These are phyloP conservation scores for Diuraphis noxia DNA, from an alignment of 1,140 invertebrate species.

Conservation along the genomic window DNA sequence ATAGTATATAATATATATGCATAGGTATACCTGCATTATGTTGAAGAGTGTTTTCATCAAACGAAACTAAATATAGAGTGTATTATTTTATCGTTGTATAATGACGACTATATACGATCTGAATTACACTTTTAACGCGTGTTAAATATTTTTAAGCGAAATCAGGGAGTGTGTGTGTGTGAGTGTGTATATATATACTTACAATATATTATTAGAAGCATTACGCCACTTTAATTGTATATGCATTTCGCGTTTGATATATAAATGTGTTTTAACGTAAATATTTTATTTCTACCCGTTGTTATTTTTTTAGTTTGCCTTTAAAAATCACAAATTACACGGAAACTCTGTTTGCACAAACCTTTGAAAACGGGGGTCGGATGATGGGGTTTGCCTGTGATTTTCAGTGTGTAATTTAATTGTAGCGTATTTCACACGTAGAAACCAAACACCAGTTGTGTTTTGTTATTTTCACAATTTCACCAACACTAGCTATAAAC, in stretches of 20 bases:
- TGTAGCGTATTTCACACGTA: slow-evolving; percentile 45
- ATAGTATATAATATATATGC: too few species aligned
- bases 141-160: background rate
- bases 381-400: background rate
- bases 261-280: slow-evolving; percentile 27
- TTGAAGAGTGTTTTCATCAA: background rate
- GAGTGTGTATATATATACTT: background rate
- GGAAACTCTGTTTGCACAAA: slow-evolving; percentile 21
- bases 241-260: background rate
- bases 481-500: slow-evolving; percentile 28
- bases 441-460: slow-evolving; percentile 43
- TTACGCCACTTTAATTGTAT: background rate
- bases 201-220: background rate
- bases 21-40: background rate
- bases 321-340: slow-evolving; percentile 51
- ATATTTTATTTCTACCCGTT: background rate
- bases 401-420: slow-evolving; percentile 49
- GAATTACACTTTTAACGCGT: background rate
- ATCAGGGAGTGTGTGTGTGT: background rate
- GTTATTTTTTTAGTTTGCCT: background rate
- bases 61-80: background rate
- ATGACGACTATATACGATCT: background rate
- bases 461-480: slow-evolving; percentile 49
- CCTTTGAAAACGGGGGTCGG: background rate
- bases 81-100: background rate